Evolutionary conservation across 2,797 vertebrate genomes (phyloP), one percentile per base, ranked within the genome.

Genomic region (Chloroceryle amazona): DNA sequence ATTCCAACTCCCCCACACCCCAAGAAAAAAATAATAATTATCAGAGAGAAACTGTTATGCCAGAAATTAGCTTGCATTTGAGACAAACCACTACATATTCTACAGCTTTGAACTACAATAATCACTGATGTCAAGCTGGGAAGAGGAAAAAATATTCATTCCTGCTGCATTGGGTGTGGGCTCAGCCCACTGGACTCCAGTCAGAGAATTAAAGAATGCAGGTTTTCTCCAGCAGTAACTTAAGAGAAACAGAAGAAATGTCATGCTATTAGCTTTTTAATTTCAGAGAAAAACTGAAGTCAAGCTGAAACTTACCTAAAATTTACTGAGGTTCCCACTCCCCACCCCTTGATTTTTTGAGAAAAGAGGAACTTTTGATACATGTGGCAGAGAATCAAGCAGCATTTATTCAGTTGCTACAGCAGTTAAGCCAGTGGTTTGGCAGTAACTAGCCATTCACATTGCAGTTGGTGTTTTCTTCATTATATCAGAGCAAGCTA

Each of bases 1-100:
- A 80, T 11, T 44, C 16, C 15, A 74, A 10, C 14, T 22, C 4
- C 4, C 17, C 13, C 9, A 7, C 1, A 3, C 7, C 6, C 12
- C 10, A 19, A 13, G 55, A 35, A 65, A 66, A 37, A 37, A 37
- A 37, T 37, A 37, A 35, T 28, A 31, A 11, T 0, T 47, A 22
- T 17, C 31, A 46, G 14, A 31, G 25, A 5, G 54, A 86, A 91
- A 15, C 1, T 33, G 18, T n/a, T 37, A 57, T 6, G 9, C 29
- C 72, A 86, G 28, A 84, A 46, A 71, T 63, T 19, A 46, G 49
- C 49, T 76, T 86, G 28, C 1, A 1, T 35, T 25, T 44, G 47
- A 84, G 12, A 75, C 6, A 71, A 67, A 23, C 26, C 74, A 60
- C 17, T 26, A 51, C 0, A 20, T 20, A 78, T 46, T 68, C 46